Conservation (phyloP, 1,140 invertebrate genomes). For the Melanaphis sacchari region DNA sequence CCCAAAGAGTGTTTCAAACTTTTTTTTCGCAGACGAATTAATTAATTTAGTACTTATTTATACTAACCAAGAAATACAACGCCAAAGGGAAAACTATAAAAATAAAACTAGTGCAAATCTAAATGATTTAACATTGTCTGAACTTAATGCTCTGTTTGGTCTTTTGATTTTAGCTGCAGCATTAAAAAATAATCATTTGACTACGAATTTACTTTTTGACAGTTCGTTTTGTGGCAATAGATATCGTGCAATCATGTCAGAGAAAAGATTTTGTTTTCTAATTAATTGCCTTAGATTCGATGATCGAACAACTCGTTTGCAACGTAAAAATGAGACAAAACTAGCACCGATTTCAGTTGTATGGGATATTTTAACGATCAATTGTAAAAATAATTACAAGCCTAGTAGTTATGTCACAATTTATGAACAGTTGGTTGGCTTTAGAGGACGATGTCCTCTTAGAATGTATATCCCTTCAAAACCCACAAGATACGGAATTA, state of each 20-base stretch:
- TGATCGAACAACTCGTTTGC: constrained; percentile 61
- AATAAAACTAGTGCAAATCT: constrained; percentile 48
- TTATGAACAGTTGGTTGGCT: constrained; percentile 64
- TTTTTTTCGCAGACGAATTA: constrained; percentile 28
- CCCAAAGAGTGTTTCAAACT: background rate
- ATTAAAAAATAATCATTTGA: constrained; percentile 61
- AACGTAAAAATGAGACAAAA: constrained; percentile 60
- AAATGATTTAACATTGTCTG: constrained; percentile 34
- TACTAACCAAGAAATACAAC: constrained; percentile 59
- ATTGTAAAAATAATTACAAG: constrained; percentile 61
- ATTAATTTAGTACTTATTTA: constrained; percentile 48
- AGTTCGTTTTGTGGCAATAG: constrained; percentile 59
- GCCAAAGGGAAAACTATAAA: constrained; percentile 43
- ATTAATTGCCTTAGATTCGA: constrained; percentile 63
- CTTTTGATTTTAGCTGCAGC: constrained; percentile 60
- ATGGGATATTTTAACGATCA: constrained; percentile 61
- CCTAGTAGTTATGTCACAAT: constrained; percentile 61
- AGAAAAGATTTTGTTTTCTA: constrained; percentile 63
- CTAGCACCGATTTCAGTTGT: constrained; percentile 60
- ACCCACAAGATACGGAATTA: constrained; percentile 65
- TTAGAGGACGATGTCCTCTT: constrained; percentile 64
- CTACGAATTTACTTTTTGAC: constrained; percentile 59
- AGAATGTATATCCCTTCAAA: constrained; percentile 65
- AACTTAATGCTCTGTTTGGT: constrained; percentile 60
- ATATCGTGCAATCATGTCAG: constrained; percentile 62